Percentiles rank a stretch among this genome's conserved stretches.
Evolutionary conservation across 2,888 invertebrate species (phyloP).

Genomic region (Magallana nippona): DNA sequence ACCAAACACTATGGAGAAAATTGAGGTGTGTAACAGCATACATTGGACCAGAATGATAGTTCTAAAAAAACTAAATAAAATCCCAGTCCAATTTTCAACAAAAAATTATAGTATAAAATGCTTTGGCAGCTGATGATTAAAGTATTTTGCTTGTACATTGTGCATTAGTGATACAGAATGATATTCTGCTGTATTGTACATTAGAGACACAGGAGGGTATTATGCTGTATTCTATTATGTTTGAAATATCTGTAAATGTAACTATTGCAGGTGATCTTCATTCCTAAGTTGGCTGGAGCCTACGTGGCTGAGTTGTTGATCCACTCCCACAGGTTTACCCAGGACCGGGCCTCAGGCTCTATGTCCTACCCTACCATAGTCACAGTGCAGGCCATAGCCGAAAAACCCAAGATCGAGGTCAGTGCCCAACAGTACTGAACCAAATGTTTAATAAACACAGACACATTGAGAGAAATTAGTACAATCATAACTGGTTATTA

Average conservation of each 20-base stretch:
- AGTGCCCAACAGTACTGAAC: neutral
- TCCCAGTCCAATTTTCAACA: no score
- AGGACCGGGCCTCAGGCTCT: slow-evolving; percentile 49
- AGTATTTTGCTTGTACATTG: neutral
- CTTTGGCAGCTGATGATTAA: neutral
- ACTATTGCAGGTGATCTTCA: slow-evolving; percentile 69
- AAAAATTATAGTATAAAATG: no score
- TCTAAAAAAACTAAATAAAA: no score
- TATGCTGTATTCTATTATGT: neutral
- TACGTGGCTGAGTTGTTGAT: slow-evolving; percentile 70
- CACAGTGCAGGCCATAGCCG: slow-evolving; percentile 65
- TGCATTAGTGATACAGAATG: no score
- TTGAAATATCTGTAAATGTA: neutral
- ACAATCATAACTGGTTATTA: no score
- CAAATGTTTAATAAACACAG: neutral
- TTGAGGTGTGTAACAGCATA: slow-evolving; percentile 44
- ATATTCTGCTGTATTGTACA: no score
- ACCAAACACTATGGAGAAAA: slow-evolving; percentile 64
- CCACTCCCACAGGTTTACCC: slow-evolving; percentile 59
- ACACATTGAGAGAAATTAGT: no score
- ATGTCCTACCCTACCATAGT: slow-evolving; percentile 60
- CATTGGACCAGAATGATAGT: no score
- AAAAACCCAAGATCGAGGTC: slow-evolving; percentile 65
- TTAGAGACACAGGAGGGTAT: no score
- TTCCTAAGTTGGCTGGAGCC: slow-evolving; percentile 69